Conservation (phyloP, 2,797 vertebrate genomes). For the Myotis findleyi region DNA sequence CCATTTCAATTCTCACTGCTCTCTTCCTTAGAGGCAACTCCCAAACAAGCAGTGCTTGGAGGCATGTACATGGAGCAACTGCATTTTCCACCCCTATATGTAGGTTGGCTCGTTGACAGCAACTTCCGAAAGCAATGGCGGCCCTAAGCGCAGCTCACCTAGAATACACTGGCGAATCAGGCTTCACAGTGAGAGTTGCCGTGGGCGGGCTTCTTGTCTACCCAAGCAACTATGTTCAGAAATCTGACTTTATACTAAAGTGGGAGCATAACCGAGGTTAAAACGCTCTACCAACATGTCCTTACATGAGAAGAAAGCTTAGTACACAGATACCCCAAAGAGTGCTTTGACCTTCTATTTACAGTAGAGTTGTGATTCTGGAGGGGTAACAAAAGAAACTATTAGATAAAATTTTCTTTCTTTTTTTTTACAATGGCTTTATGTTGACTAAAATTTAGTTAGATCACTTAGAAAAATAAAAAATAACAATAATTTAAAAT, state of each 20-base stretch:
- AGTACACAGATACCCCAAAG: neutral
- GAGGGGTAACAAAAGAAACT: neutral
- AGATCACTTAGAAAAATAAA: conserved; percentile 13
- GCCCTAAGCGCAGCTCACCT: neutral
- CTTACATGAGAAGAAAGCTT: neutral
- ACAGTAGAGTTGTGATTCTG: neutral
- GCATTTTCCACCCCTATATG: neutral
- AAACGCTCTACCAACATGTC: neutral
- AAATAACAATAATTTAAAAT: neutral
- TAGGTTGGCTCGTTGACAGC: neutral
- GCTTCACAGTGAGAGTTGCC: too few relatives aligned
- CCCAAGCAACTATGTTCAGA: neutral
- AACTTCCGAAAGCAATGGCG: neutral
- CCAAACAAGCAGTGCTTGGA: neutral
- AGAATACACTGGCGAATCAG: neutral
- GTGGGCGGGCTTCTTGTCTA: neutral
- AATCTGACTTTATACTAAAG: conserved; percentile 25
- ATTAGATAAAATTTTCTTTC: neutral
- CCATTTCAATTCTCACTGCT: neutral
- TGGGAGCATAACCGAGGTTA: neutral
- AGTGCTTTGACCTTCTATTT: neutral
- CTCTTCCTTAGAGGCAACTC: neutral
- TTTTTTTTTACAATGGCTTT: neutral
- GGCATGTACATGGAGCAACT: neutral
- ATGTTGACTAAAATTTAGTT: neutral